These are phyloP conservation scores for Hippoglossus stenolepis DNA, from an alignment of 2,113 vertebrate species.

Conservation along the genomic window DNA sequence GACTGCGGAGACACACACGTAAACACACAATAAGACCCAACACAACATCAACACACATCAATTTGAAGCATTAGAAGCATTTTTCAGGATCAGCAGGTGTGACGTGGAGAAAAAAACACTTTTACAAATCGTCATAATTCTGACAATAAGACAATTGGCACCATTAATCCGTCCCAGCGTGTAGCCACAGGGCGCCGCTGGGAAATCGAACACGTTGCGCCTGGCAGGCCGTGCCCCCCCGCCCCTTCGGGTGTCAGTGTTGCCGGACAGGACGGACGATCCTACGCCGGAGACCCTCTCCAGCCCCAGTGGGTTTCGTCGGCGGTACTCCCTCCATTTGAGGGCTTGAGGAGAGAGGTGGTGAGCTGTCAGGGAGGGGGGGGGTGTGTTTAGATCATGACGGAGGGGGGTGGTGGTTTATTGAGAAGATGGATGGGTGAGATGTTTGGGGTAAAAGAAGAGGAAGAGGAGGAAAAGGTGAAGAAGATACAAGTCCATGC, in stretches of 20 bases:
- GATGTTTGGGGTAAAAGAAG: slow-evolving; percentile 2
- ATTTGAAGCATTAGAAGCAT: neutral
- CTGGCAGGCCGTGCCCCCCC: slow-evolving; percentile 78
- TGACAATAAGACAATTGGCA: slow-evolving; percentile 70
- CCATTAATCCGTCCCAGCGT: slow-evolving; percentile 84
- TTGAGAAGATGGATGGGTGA: neutral
- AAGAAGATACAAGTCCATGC: slow-evolving; percentile 18
- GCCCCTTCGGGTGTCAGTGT: slow-evolving; percentile 82
- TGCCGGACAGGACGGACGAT: slow-evolving; percentile 61
- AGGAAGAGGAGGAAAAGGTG: neutral
- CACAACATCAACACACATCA: no score
- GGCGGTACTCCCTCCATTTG: slow-evolving; percentile 97
- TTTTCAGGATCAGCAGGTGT: neutral
- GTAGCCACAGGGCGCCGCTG: slow-evolving; percentile 77
- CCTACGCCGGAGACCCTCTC: slow-evolving; percentile 76
- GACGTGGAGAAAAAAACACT: neutral
- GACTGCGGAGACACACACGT: slow-evolving; percentile 48
- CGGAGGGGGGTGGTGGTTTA: neutral
- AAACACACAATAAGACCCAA: slow-evolving; percentile 1
- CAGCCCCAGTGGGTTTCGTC: slow-evolving; percentile 92
- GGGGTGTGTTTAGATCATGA: no score
- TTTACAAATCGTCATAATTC: neutral
- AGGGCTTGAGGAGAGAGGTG: slow-evolving; percentile 96
- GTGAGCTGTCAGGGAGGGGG: slow-evolving; percentile 81
- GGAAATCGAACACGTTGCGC: slow-evolving; percentile 92